phyloP scores from a whole-genome alignment of 2,797 vertebrate genomes.

The Microchirus variegatus region DNA sequence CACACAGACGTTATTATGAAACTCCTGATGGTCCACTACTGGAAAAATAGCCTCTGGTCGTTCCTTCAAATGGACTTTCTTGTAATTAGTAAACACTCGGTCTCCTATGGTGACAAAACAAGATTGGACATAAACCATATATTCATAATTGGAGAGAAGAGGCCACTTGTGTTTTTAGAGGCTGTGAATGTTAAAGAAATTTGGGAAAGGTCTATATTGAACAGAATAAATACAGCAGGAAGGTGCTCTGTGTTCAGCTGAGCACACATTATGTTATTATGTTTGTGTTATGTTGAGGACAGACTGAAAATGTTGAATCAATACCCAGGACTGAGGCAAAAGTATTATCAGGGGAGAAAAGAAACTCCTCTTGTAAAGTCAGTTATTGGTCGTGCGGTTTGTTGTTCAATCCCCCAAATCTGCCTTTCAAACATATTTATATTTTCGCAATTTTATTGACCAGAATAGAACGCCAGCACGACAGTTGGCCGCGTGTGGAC shows the following conservation, averaged over 20 bases:
- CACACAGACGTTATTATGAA: neutral
- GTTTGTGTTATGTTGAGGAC: too few relatives aligned
- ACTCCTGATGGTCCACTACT: slow-evolving; percentile 11
- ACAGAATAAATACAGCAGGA: too few relatives aligned
- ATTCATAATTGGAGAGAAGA: slow-evolving; percentile 15
- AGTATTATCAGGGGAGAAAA: neutral
- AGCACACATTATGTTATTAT: too few relatives aligned
- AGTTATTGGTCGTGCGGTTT: neutral
- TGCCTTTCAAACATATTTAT: slow-evolving; percentile 1
- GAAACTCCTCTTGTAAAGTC: neutral
- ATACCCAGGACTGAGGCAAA: neutral
- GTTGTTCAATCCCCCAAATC: neutral
- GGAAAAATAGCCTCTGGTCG: slow-evolving; percentile 13
- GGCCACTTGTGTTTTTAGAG: neutral
- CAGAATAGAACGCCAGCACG: slow-evolving; percentile 4
- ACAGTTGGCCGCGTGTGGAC: slow-evolving; percentile 13
- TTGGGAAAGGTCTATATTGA: too few relatives aligned
- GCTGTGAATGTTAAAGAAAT: too few relatives aligned
- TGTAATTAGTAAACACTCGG: slow-evolving; percentile 31
- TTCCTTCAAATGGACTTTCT: slow-evolving; percentile 29
- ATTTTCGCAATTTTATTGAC: slow-evolving; percentile 7
- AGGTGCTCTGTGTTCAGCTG: too few relatives aligned
- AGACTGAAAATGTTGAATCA: too few relatives aligned
- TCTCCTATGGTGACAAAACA: slow-evolving; percentile 1
- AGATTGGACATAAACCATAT: slow-evolving; percentile 25